Evolutionary conservation across 2,113 vertebrate species (phyloP), one percentile per base, ranked within the genome.

Genomic region (Solenodon paradoxus): DNA sequence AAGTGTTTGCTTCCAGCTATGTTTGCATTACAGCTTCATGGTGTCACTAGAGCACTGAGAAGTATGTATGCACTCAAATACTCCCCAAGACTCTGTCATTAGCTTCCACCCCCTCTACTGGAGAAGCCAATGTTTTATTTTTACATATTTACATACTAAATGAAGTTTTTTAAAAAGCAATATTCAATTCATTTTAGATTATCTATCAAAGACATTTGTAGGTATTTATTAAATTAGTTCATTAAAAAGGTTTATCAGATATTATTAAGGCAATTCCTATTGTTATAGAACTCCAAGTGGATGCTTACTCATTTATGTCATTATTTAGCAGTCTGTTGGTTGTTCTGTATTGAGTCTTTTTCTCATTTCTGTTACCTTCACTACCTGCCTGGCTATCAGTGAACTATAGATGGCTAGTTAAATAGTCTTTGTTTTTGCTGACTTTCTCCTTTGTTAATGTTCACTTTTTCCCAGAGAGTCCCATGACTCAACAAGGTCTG

Each of bases 401-500:
- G 49, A 53, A 90, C 51, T 61, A 10, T 51, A 82, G 57, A 77
- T n/a, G 45, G 35, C 38, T 19, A 53, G 11, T 71, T 95, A 59
- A 2, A 40, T 12, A n/a, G 28, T 22, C 5, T 2, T 80, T 20
- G 16, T 66, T 47, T 66, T 30, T 80, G 59, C 32, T 84, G 55
- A 95, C 38, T 90, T 55, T 26, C 22, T 88, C 20, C 24, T 95
- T 94, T 80, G 61, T 80, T 92, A n/a, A 30, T 75, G 66, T 28
- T 49, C 45, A 94, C 26, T 82, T 87, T 74, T 90, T 93, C 49
- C 57, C 57, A 87, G 68, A 75, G 51, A 90, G 64, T 88, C 24
- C 4, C 15, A 38, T 40, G 42, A 6, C 35, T 84, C 85, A 35
- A 77, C 77, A 66, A 90, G 57, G 16, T 45, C 72, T 75, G 72